Percentiles rank a stretch among this genome's conserved stretches.
Conservation (phyloP, 2,797 vertebrate species). For the Lycodopsis pacificus region DNA sequence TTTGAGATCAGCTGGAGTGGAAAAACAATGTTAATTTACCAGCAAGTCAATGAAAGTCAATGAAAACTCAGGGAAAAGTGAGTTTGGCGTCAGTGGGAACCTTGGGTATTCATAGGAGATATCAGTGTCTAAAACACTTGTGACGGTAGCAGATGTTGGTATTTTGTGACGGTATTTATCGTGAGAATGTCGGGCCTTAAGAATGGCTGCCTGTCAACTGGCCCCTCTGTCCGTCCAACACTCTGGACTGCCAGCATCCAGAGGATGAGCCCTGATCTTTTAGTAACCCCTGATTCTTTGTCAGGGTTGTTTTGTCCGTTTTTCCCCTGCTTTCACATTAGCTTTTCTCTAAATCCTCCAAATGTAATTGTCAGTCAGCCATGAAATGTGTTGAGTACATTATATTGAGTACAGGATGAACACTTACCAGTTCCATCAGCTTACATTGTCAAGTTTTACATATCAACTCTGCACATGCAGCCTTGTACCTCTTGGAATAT, state of each 20-base stretch:
- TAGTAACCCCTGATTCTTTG: not conserved
- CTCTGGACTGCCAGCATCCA: not conserved
- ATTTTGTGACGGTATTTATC: not conserved
- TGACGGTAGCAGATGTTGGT: not conserved
- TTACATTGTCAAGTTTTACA: not conserved
- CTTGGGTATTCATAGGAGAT: not conserved
- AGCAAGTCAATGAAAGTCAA: constrained; percentile 20
- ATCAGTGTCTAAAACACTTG: not conserved
- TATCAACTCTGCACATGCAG: not conserved
- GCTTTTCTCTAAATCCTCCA: not conserved
- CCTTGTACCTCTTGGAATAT: not conserved
- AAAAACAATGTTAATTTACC: constrained; percentile 30
- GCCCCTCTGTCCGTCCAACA: not conserved
- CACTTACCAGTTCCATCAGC: too few relatives aligned
- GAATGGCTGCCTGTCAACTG: not conserved
- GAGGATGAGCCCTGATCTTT: not conserved
- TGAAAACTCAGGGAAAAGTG: not conserved
- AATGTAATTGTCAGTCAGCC: not conserved
- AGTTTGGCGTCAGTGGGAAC: constrained; percentile 9
- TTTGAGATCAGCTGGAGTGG: constrained; percentile 28
- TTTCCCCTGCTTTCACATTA: not conserved
- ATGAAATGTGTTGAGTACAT: not conserved
- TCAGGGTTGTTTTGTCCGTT: too few relatives aligned
- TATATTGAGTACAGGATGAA: not conserved
- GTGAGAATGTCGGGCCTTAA: not conserved